Base-by-base conservation (phyloP, 2,888 invertebrate genomes). In the Sphinx pinastri region DNA sequence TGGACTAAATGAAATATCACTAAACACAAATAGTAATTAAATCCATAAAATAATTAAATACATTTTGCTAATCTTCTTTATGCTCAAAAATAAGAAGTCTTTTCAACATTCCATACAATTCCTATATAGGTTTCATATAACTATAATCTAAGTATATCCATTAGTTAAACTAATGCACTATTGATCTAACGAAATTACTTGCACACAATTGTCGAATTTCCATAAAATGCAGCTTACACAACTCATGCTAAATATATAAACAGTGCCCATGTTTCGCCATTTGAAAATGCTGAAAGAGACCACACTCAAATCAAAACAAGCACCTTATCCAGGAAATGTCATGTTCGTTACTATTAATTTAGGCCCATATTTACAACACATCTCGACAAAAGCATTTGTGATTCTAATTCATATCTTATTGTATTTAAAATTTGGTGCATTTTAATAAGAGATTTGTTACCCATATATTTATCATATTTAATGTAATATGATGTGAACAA, bases 1-100 rank as follows among this genome's bases (percentile, higher is more conserved):
- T 85, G 82, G 83, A 84, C 86, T 88, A 87, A 88, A 88, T 85
- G 85, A 89, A 89, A 88, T 89, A 91, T 90, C 89, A 91, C 89
- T 91, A 90, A 86, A 86, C 84, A 84, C 84, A 86, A 85, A 86
- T 83, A 88, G 83, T 82, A 86, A 85, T 88, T 80, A 82, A 87
- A 86, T 82, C 79, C 79, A 84, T 86, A 85, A 82, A 85, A 84
- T 86, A 86, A 76, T 81, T 77, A 76, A 87, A 85, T 85, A 87
- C 81, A 86, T 82, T 85, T 85, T 80, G 80, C 74, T 77, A 76
- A 81, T 77, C 84, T 84, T 78, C 75, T 80, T 85, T 85, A 86
- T 87, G 83, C 87, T 88, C 84, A 86, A 88, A 86, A 88, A 88
- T 84, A 88, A 81, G 79, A 81, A 85, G 84, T 87, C 82, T 85